phyloP scores from a whole-genome alignment of 2,113 vertebrate species.

The Cairina moschata region DNA sequence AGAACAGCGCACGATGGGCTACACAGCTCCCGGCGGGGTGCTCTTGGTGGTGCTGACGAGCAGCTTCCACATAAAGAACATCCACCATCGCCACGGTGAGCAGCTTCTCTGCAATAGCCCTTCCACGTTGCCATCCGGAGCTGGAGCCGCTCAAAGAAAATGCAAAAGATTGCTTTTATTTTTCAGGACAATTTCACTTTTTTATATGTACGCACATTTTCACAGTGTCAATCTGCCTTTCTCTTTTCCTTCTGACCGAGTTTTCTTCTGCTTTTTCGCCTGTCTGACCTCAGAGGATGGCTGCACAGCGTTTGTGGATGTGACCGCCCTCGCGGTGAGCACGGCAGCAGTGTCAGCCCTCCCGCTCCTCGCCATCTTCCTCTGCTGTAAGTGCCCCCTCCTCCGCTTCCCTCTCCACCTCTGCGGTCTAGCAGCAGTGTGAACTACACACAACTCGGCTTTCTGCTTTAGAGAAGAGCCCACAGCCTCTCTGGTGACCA shows the following conservation, averaged over 20 bases:
- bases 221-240: rapidly evolving
- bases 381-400: conserved; percentile 36
- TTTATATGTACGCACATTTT: rapidly evolving
- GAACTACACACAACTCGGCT: rapidly evolving
- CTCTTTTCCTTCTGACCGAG: rapidly evolving
- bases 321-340: neutral
- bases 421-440: rapidly evolving
- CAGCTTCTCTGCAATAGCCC: neutral
- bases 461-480: neutral
- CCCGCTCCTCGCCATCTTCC: conserved; percentile 12
- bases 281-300: neutral
- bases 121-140: rapidly evolving
- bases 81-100: conserved; percentile 43
- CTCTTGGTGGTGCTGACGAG: neutral
- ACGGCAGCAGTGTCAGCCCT: neutral
- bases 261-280: rapidly evolving
- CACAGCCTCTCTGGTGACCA: rapidly evolving
- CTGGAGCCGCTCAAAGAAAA: neutral
- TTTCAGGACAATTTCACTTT: too few relatives aligned
- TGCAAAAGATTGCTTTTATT: rapidly evolving
- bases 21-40: neutral
- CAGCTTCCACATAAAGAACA: conserved; percentile 9
- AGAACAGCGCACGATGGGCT: conserved; percentile 34
- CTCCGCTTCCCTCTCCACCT: neutral
- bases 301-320: rapidly evolving